Evolutionary conservation across 1,140 invertebrate genomes (phyloP).

Genomic region (Lerema accius): DNA sequence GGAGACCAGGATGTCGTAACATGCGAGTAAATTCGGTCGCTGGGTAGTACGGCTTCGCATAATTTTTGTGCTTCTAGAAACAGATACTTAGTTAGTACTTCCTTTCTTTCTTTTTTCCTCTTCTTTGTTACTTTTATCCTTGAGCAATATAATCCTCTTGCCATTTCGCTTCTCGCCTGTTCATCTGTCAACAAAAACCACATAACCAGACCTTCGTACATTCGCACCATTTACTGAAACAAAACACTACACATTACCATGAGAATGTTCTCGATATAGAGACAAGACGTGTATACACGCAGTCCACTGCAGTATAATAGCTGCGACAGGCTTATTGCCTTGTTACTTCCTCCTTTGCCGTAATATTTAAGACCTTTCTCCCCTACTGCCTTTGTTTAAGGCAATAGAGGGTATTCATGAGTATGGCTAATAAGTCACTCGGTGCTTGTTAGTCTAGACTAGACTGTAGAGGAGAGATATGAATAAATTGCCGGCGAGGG

Average conservation of each 20-base stretch:
- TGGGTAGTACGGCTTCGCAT: too few relatives aligned
- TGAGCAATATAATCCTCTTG: too few relatives aligned
- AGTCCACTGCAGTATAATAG: constrained; percentile 17
- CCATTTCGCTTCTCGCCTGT: too few relatives aligned
- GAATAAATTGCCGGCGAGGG: not conserved
- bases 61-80: too few relatives aligned
- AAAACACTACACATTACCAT: constrained; percentile 11
- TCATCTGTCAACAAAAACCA: not conserved
- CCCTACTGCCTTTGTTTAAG: constrained; percentile 29
- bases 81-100: too few relatives aligned
- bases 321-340: constrained; percentile 30
- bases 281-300: constrained; percentile 18
- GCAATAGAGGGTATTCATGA: constrained; percentile 27
- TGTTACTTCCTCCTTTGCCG: constrained; percentile 31
- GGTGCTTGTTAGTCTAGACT: constrained; percentile 27
- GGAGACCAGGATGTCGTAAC: too few relatives aligned
- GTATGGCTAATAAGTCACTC: constrained; percentile 33
- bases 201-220: not conserved
- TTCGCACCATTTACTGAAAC: not conserved
- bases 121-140: too few relatives aligned
- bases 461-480: constrained; percentile 4
- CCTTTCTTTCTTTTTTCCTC: too few relatives aligned
- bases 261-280: constrained; percentile 8
- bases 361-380: constrained; percentile 32
- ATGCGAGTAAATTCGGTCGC: too few relatives aligned